Conservation (phyloP, 2,797 vertebrate species). For the Limnodromus scolopaceus region DNA sequence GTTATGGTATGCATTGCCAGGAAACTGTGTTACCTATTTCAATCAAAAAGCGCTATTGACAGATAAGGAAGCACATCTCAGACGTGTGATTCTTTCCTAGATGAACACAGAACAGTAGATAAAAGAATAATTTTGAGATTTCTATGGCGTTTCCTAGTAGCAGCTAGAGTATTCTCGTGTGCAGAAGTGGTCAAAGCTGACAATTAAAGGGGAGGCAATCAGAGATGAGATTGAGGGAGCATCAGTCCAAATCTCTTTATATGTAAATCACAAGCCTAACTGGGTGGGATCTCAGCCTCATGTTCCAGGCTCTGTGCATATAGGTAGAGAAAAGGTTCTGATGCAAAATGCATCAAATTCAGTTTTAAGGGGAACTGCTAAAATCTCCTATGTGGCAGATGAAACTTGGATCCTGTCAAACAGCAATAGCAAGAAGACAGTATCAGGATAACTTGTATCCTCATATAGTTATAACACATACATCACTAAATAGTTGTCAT, state of each 20-base stretch:
- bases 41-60: background rate
- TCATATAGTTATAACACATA: background rate
- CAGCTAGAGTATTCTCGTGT: background rate
- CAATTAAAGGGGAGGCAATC: background rate
- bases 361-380: background rate
- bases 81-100: background rate
- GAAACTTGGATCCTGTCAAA: background rate
- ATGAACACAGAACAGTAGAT: background rate
- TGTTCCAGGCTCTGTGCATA: background rate
- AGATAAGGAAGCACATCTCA: background rate
- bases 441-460: background rate
- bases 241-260: background rate
- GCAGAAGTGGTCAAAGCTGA: background rate
- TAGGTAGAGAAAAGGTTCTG: background rate
- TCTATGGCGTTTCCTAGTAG: background rate
- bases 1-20: accelerated
- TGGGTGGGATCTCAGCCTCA: background rate
- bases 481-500: background rate
- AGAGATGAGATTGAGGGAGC: background rate
- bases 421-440: background rate
- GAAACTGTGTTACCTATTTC: background rate
- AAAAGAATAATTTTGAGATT: background rate
- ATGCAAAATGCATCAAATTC: background rate
- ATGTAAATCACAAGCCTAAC: background rate
- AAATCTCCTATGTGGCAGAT: background rate